phyloP scores from a whole-genome alignment of 2,888 invertebrate species.

The Rhopalosiphum nymphaeae region DNA sequence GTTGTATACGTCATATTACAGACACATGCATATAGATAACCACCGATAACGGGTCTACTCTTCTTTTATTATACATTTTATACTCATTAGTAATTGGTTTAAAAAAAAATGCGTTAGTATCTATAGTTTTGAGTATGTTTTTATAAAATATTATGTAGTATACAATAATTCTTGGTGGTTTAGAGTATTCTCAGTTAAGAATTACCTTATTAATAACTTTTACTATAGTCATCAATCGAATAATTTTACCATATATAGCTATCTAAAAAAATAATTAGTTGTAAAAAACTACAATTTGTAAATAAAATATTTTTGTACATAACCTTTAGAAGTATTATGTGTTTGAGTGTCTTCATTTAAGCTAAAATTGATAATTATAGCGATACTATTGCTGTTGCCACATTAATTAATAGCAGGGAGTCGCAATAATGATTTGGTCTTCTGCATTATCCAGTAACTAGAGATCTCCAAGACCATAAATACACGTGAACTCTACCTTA shows the following conservation, averaged over 20 bases:
- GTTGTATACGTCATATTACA: neutral
- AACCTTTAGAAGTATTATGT: neutral
- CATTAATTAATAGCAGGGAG: too few relatives aligned
- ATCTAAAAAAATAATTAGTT: slow-evolving; percentile 13
- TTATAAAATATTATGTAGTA: neutral
- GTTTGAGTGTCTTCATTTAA: neutral
- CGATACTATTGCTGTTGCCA: too few relatives aligned
- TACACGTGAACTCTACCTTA: neutral
- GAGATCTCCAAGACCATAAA: neutral
- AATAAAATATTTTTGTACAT: neutral
- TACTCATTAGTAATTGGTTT: neutral
- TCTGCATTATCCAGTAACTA: neutral
- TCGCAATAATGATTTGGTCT: neutral
- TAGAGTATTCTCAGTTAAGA: neutral
- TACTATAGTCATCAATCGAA: neutral
- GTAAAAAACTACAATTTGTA: neutral
- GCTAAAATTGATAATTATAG: neutral
- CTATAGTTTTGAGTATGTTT: neutral
- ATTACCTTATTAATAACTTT: neutral
- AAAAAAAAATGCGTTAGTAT: neutral
- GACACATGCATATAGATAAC: neutral
- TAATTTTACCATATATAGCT: neutral
- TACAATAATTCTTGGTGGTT: neutral
- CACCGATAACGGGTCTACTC: neutral
- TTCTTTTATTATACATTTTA: neutral